Conservation (phyloP, 2,888 invertebrate species). For the Diplolepis rosae region DNA sequence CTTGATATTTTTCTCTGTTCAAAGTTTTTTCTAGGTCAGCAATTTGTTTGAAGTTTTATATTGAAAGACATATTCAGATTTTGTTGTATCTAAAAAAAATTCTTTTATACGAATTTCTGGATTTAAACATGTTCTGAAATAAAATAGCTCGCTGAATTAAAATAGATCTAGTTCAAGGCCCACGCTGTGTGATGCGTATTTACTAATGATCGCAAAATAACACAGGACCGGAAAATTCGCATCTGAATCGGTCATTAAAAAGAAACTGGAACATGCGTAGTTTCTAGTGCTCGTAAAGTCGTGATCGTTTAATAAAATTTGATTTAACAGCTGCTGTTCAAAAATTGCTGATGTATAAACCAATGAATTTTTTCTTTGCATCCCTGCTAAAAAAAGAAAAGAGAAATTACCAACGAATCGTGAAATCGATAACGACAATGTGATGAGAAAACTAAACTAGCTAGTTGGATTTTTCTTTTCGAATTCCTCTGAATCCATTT, state of each 20-base stretch:
- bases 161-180: not conserved
- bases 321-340: conserved; percentile 50
- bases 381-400: not conserved
- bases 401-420: conserved; percentile 16
- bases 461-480: not conserved
- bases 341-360: conserved; percentile 39
- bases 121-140: not conserved
- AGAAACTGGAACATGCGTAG: conserved; percentile 30
- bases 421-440: conserved; percentile 37
- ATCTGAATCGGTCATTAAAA: conserved; percentile 33
- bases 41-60: too few species aligned
- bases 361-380: conserved; percentile 36
- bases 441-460: conserved; percentile 37
- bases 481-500: not conserved
- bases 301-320: conserved; percentile 55
- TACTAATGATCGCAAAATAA: not conserved
- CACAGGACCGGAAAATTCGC: not conserved
- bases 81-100: too few species aligned
- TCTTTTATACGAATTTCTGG: not conserved
- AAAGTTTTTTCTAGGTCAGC: not conserved
- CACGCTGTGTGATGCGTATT: not conserved
- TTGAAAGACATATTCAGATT: too few species aligned
- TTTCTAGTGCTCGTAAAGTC: conserved; percentile 50
- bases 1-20: not conserved
- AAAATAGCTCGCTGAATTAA: not conserved